Conservation (phyloP, 2,113 vertebrate genomes). For the Takifugu flavidus region DNA sequence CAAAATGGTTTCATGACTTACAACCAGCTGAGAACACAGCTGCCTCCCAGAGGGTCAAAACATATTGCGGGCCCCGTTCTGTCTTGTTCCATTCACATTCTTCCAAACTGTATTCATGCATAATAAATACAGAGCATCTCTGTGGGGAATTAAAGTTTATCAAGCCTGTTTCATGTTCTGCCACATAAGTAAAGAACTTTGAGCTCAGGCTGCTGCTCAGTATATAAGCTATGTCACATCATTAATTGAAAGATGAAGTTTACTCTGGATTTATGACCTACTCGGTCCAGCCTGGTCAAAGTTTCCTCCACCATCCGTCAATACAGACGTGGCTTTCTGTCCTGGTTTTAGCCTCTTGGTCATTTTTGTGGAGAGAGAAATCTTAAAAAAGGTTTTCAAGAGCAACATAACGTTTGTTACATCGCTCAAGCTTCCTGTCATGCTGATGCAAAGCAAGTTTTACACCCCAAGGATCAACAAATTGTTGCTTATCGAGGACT, state of each 20-base stretch:
- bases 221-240: not conserved
- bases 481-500: no score
- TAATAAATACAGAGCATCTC: slow-evolving; percentile 44
- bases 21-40: slow-evolving; percentile 40
- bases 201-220: not conserved
- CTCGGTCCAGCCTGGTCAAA: not conserved
- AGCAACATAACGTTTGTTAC: no score
- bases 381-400: no score
- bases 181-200: slow-evolving; percentile 7
- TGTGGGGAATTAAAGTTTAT: slow-evolving; percentile 37
- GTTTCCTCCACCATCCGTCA: not conserved
- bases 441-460: no score
- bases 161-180: slow-evolving; percentile 26
- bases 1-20: slow-evolving; percentile 55
- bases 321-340: no score
- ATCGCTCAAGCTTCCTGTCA: no score
- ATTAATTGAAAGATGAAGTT: not conserved
- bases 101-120: slow-evolving; percentile 44
- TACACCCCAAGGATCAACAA: no score
- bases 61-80: slow-evolving; percentile 40
- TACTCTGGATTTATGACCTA: not conserved
- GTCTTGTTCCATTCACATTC: slow-evolving; percentile 33
- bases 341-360: no score
- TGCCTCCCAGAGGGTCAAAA: slow-evolving; percentile 39
- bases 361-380: no score